Evolutionary conservation across 2,113 vertebrate genomes (phyloP).

Genomic region (Dissostichus mawsoni): DNA sequence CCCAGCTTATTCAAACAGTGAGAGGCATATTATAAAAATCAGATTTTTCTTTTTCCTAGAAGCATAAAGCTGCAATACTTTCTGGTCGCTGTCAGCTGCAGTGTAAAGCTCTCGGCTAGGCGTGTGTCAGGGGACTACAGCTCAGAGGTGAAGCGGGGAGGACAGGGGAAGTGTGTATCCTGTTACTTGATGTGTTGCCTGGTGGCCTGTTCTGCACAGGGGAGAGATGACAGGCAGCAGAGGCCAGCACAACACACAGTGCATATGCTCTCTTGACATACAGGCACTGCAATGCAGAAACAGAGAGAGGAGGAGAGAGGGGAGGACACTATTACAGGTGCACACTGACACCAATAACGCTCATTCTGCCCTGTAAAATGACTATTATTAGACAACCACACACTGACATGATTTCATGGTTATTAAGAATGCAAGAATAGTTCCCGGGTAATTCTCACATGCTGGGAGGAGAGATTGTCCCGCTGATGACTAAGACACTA

Average conservation of each 20-base stretch:
- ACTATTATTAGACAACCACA: constrained; percentile 52
- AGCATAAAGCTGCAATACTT: neutral
- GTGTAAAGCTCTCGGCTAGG: constrained; percentile 22
- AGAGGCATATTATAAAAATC: neutral
- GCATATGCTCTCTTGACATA: constrained; percentile 48
- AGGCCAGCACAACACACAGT: constrained; percentile 26
- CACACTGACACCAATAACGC: constrained; percentile 45
- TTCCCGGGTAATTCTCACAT: constrained; percentile 21
- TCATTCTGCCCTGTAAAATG: constrained; percentile 37
- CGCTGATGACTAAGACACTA: neutral
- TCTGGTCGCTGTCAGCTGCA: constrained; percentile 34
- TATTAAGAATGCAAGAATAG: constrained; percentile 36
- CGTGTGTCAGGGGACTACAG: constrained; percentile 38
- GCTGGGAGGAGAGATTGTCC: neutral
- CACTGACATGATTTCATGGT: constrained; percentile 34
- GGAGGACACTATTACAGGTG: constrained; percentile 50
- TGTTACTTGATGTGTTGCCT: constrained; percentile 32
- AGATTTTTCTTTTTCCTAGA: neutral
- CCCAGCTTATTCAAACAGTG: neutral
- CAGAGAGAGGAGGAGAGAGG: neutral
- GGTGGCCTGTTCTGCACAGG: constrained; percentile 36
- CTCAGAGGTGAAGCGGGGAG: constrained; percentile 58
- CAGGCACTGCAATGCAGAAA: constrained; percentile 62
- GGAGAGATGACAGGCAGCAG: constrained; percentile 48
- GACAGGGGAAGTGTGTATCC: constrained; percentile 36